phyloP scores from a whole-genome alignment of 1,140 invertebrate species.

The Drosophila nigromelanica region DNA sequence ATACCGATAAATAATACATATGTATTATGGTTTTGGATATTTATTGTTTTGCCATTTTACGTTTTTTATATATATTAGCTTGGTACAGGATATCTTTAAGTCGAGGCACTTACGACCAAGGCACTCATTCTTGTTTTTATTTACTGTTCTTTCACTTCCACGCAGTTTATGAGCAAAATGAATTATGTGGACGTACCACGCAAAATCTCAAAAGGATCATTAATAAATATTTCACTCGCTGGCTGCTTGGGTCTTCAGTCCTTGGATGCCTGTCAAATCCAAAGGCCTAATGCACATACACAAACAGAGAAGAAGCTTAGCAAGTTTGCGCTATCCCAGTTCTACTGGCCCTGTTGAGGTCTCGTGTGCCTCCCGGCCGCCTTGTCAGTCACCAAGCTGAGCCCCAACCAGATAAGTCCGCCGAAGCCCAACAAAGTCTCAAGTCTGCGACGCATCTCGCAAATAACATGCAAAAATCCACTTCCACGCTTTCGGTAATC shows the following conservation, averaged over 20 bases:
- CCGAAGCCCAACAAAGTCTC: conserved; percentile 47
- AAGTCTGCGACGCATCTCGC: conserved; percentile 62
- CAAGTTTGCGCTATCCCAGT: conserved; percentile 35
- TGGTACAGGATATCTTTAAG: not conserved
- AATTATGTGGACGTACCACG: conserved; percentile 61
- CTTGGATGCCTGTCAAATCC: conserved; percentile 40
- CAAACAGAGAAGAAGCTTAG: conserved; percentile 46
- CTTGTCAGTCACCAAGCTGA: conserved; percentile 60
- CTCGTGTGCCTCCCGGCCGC: conserved; percentile 28
- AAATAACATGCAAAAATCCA: conserved; percentile 77
- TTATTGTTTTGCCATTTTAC: too few species aligned
- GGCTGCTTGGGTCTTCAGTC: conserved; percentile 30
- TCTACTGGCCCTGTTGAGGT: not conserved
- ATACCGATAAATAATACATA: too few species aligned
- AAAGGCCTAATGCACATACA: conserved; percentile 33
- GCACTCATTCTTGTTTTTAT: not conserved
- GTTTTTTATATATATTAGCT: too few species aligned
- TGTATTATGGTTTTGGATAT: too few species aligned
- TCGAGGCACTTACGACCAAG: too few species aligned
- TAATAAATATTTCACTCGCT: conserved; percentile 70
- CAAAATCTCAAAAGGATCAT: conserved; percentile 72
- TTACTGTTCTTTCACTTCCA: conserved; percentile 13
- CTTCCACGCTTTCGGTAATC: conserved; percentile 78
- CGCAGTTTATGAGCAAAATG: conserved; percentile 53
- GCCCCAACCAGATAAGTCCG: conserved; percentile 24